A percentile compares a stretch with the other conserved stretches of the same genome.
Evolutionary conservation across 2,797 vertebrate species (phyloP).

Genomic region (Poliocrania exsul): DNA sequence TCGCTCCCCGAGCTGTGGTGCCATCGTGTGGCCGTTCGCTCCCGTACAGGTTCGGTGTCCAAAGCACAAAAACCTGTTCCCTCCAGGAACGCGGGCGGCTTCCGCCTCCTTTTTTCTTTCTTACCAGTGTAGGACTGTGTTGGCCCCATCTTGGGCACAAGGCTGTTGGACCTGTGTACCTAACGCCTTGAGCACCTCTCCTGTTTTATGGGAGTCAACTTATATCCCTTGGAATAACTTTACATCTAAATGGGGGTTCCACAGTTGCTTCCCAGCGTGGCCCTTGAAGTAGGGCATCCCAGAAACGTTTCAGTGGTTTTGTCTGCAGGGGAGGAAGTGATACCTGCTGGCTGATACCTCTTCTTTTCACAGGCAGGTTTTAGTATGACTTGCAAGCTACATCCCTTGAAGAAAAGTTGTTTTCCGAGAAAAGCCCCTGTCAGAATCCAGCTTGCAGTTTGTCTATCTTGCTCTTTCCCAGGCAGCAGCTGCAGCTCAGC

Average conservation of each 20-base stretch:
- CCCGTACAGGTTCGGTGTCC: background rate
- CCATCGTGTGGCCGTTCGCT: constrained; percentile 15
- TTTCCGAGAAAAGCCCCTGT: background rate
- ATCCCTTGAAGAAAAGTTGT: background rate
- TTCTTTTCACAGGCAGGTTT: background rate
- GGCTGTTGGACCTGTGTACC: background rate
- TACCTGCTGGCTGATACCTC: background rate
- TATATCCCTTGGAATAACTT: background rate
- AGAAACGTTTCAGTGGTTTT: too few relatives aligned
- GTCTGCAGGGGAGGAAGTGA: accelerated
- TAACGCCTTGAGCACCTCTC: background rate
- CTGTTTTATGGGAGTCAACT: background rate
- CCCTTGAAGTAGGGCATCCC: accelerated
- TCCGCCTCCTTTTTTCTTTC: background rate
- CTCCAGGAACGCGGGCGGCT: accelerated
- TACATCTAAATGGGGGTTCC: background rate
- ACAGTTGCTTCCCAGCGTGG: background rate
- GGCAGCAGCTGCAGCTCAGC: background rate
- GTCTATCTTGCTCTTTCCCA: background rate
- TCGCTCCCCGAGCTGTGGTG: background rate
- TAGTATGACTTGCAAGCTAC: background rate
- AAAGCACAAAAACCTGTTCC: background rate
- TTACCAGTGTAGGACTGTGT: background rate
- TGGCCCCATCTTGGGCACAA: background rate
- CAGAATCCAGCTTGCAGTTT: background rate